Evolutionary conservation across 2,888 invertebrate species (phyloP).

Genomic region (Invenusta paracnida): DNA sequence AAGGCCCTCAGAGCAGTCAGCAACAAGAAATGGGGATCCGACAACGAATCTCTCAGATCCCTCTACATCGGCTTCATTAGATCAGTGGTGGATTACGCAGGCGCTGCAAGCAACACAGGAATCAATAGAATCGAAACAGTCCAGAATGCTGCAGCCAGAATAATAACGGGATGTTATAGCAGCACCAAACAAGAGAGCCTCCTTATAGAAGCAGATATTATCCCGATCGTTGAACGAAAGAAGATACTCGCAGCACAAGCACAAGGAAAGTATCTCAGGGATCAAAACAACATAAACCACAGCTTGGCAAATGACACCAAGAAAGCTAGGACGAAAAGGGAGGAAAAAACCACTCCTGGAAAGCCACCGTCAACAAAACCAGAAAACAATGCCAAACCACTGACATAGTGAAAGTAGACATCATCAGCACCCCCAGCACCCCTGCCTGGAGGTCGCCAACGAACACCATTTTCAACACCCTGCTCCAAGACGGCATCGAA

Average conservation of each 20-base stretch:
- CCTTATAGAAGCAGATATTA: not conserved
- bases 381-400: not conserved
- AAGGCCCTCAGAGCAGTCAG: constrained; percentile 16
- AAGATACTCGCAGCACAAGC: not conserved
- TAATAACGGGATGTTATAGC: not conserved
- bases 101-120: not conserved
- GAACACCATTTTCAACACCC: not conserved
- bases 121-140: not conserved
- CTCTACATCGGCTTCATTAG: constrained; percentile 19
- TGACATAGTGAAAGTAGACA: too few species aligned
- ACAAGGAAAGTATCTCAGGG: not conserved
- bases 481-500: not conserved
- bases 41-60: constrained; percentile 9
- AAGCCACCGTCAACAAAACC: too few species aligned
- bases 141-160: not conserved
- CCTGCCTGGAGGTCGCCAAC: not conserved
- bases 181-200: not conserved
- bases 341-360: too few species aligned
- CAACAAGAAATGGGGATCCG: constrained; percentile 7
- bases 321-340: too few species aligned
- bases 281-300: not conserved
- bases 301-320: not conserved
- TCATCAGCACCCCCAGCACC: not conserved
- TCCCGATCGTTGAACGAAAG: not conserved
- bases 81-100: constrained; percentile 30